Conservation (phyloP, 2,888 invertebrate species). For the Dryobota labecula region DNA sequence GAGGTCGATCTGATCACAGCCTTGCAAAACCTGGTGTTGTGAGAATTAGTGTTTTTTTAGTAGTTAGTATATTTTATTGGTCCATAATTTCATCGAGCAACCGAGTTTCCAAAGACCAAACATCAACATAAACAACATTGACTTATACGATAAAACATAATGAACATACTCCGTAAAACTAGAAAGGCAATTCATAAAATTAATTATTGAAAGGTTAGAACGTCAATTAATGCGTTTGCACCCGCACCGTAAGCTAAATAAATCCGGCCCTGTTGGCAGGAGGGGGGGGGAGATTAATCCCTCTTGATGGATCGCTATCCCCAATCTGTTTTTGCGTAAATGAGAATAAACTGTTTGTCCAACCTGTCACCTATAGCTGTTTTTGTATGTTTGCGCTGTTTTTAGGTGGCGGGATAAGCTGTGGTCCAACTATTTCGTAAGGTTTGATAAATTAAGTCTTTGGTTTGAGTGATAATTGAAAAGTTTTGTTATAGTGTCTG, state of each 20-base stretch:
- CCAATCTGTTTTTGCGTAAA: constrained; percentile 80
- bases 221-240: constrained; percentile 65
- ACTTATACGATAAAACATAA: not conserved
- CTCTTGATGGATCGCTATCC: constrained; percentile 79
- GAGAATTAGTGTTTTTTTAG: too few relatives aligned
- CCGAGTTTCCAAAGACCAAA: not conserved
- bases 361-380: constrained; percentile 65
- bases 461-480: not conserved
- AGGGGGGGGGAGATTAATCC: constrained; percentile 74
- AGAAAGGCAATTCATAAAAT: constrained; percentile 54
- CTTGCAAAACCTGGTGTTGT: too few relatives aligned
- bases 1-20: too few relatives aligned
- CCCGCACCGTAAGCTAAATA: constrained; percentile 56
- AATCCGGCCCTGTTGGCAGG: constrained; percentile 65
- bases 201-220: constrained; percentile 59
- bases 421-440: too few relatives aligned
- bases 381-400: constrained; percentile 55
- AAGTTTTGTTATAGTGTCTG: too few relatives aligned
- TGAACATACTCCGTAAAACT: not conserved
- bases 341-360: constrained; percentile 78
- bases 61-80: too few relatives aligned
- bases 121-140: not conserved
- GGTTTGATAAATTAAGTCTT: too few relatives aligned
- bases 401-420: constrained; percentile 21
- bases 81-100: too few relatives aligned